Evolutionary conservation across 1,140 invertebrate species (phyloP).

Genomic region (Bombus turneri): DNA sequence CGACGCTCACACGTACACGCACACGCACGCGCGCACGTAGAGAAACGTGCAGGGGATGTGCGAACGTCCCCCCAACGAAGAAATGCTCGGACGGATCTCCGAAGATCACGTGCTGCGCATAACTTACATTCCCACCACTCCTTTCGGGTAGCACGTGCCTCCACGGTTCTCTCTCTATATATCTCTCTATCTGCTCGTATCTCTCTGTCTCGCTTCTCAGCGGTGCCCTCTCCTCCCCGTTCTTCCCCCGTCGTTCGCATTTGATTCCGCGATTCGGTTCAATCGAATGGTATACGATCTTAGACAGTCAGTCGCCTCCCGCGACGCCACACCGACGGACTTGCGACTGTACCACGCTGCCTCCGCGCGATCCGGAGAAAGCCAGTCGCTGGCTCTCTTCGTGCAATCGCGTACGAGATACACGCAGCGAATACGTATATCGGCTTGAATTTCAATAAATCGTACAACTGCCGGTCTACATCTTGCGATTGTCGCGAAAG

Average conservation of each 20-base stretch:
- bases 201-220: conserved; percentile 49
- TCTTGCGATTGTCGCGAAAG: too few species aligned
- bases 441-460: background rate
- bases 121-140: conserved; percentile 77
- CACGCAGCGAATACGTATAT: too few species aligned
- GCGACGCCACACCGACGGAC: conserved; percentile 52
- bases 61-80: conserved; percentile 60
- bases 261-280: conserved; percentile 73
- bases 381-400: background rate
- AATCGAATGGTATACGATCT: conserved; percentile 73
- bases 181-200: conserved; percentile 43
- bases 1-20: background rate
- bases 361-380: background rate
- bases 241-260: conserved; percentile 54
- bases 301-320: conserved; percentile 73
- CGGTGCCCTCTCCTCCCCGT: conserved; percentile 36
- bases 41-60: conserved; percentile 40
- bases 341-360: background rate
- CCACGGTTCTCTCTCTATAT: conserved; percentile 51
- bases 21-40: background rate
- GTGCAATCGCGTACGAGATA: background rate
- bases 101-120: conserved; percentile 80
- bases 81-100: conserved; percentile 71
- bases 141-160: conserved; percentile 71
- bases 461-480: accelerated